Percentiles rank a stretch among this genome's conserved stretches.
Conservation (phyloP, 2,797 vertebrate genomes). For the Agapornis canus region DNA sequence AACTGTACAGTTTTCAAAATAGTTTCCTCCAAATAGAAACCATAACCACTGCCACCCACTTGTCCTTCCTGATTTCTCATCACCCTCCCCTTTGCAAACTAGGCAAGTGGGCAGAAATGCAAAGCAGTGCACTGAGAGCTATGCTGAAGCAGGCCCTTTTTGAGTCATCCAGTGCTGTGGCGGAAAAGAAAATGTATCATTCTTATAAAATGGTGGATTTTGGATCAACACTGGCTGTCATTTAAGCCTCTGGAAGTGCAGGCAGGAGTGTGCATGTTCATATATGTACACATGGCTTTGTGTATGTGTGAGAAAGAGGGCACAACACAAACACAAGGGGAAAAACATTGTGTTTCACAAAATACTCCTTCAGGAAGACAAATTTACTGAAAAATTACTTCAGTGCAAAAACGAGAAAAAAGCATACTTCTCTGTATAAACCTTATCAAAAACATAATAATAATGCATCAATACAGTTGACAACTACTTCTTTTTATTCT, state of each 20-base stretch:
- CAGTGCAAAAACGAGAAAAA: neutral
- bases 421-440: neutral
- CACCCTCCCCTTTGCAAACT: neutral
- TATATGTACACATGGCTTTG: neutral
- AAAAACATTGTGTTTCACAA: neutral
- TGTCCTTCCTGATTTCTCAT: neutral
- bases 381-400: neutral
- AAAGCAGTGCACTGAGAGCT: neutral
- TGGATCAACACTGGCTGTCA: neutral
- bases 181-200: neutral
- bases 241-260: neutral
- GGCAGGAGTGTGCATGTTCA: neutral
- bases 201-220: neutral
- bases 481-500: neutral
- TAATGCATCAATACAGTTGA: neutral
- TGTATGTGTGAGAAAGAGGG: neutral
- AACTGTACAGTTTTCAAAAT: constrained; percentile 25
- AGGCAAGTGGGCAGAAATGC: neutral
- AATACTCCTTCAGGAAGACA: neutral
- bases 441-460: neutral
- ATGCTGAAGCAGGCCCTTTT: neutral
- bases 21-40: constrained; percentile 50
- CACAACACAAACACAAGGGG: neutral
- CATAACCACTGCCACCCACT: neutral
- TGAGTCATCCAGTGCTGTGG: neutral